Evolutionary conservation across 2,888 invertebrate species (phyloP), one percentile per base, ranked within the genome.

Genomic region (Tyria jacobaeae): DNA sequence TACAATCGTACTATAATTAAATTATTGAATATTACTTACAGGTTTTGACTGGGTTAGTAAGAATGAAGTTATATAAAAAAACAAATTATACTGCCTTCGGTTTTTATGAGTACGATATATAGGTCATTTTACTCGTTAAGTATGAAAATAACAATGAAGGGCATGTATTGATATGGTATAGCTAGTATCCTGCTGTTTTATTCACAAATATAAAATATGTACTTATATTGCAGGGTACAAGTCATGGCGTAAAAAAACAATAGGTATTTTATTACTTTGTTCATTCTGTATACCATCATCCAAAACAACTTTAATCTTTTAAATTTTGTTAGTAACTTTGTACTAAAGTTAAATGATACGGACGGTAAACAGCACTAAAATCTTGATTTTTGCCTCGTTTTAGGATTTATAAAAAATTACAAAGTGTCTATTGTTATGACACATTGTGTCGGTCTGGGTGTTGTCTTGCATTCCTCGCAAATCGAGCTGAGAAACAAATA

Each of bases 401-500:
- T 25, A 17, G 49, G 53, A 41, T 17, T 34, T 1, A 49, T 53
- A 63, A 60, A 71, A 63, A 57, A 9, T n/a, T n/a, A 66, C 50
- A 64, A 24, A 50, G 34, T 25, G 27, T 21, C 44, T 51, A 66
- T 71, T 76, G 66, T 73, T 66, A 57, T 67, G 60, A 61, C 39
- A 60, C 39, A 47, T 44, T 71, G 59, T 62, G 60, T 66, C 57
- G 55, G 54, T 65, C 68, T 66, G 67, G 68, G 65, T 75, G 73
- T 66, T 67, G 75, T 68, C 73, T 79, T 77, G 75, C 78, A 83
- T 82, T 80, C 80, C 75, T 73, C 68, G 70, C 66, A 68, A 67
- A 75, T 70, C 60, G 64, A 67, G 72, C 72, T 75, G 79, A 79
- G 80, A 82, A 81, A 82, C 79, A 81, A 86, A 84, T 81, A 86